These are phyloP conservation scores for Tautogolabrus adspersus DNA, from an alignment of 2,113 vertebrate genomes.

Conservation along the genomic window DNA sequence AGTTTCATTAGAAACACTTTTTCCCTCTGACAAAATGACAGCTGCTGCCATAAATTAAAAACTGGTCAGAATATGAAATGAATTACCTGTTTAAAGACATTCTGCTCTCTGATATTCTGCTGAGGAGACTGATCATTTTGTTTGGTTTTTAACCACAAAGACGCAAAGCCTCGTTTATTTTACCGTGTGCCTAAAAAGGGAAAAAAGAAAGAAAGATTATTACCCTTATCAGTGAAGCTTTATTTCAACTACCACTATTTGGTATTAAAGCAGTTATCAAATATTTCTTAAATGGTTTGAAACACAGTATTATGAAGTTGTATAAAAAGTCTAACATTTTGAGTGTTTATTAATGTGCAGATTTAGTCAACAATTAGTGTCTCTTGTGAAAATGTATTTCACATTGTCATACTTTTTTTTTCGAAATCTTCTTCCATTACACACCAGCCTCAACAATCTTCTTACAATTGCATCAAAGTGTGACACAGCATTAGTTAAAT, in stretches of 20 bases:
- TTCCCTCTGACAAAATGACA: not conserved
- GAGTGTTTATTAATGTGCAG: too few species aligned
- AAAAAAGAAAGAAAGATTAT: not conserved
- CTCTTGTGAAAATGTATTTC: not conserved
- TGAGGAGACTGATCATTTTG: not conserved
- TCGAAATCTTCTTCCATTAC: not conserved
- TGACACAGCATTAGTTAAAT: not conserved
- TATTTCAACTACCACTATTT: not conserved
- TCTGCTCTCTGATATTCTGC: slow-evolving; percentile 22
- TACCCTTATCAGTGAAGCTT: not conserved
- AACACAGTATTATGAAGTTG: too few species aligned
- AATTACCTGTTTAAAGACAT: slow-evolving; percentile 11
- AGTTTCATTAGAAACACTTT: slow-evolving; percentile 1
- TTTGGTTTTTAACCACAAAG: not conserved
- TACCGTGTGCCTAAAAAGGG: not conserved
- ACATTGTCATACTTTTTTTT: not conserved
- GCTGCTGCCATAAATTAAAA: not conserved
- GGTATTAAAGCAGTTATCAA: not conserved
- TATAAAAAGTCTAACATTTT: too few species aligned
- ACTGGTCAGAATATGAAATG: slow-evolving; percentile 4
- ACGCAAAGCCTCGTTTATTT: not conserved
- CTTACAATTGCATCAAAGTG: not conserved
- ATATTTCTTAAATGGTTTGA: not conserved
- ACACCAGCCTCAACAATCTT: not conserved
- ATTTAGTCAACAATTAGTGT: not conserved